Conservation (phyloP, 2,888 invertebrate species). For the Eristalis arbustorum region DNA sequence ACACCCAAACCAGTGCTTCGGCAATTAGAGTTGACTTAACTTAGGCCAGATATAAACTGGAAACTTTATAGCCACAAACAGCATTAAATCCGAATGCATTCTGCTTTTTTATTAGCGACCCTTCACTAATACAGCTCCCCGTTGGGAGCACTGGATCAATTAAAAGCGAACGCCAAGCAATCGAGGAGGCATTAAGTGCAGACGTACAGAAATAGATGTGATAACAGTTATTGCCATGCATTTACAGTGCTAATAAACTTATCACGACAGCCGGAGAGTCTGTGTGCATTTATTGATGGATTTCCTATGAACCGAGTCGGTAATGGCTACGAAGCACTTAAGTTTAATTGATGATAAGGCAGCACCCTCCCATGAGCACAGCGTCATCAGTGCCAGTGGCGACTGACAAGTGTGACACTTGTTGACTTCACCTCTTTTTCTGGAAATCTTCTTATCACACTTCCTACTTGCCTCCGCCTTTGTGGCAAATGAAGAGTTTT, state of each 20-base stretch:
- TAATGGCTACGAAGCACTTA: not conserved
- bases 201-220: not conserved
- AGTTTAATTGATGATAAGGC: slow-evolving; percentile 1
- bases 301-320: not conserved
- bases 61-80: not conserved
- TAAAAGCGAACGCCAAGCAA: not conserved
- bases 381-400: not conserved
- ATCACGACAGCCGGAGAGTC: not conserved
- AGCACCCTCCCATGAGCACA: not conserved
- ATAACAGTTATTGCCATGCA: not conserved
- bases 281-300: not conserved
- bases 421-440: not conserved
- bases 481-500: not conserved
- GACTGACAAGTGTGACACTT: not conserved
- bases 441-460: not conserved
- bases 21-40: not conserved
- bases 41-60: not conserved
- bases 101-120: not conserved
- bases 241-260: not conserved
- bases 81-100: not conserved
- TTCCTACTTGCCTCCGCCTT: not conserved
- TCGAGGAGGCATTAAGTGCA: not conserved
- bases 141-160: not conserved
- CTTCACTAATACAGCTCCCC: not conserved
- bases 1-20: too few species aligned